Percentiles rank a stretch among this genome's conserved stretches.
These are phyloP conservation scores for Andrena trimmerana DNA, from an alignment of 2,888 invertebrate genomes.

Conservation along the genomic window DNA sequence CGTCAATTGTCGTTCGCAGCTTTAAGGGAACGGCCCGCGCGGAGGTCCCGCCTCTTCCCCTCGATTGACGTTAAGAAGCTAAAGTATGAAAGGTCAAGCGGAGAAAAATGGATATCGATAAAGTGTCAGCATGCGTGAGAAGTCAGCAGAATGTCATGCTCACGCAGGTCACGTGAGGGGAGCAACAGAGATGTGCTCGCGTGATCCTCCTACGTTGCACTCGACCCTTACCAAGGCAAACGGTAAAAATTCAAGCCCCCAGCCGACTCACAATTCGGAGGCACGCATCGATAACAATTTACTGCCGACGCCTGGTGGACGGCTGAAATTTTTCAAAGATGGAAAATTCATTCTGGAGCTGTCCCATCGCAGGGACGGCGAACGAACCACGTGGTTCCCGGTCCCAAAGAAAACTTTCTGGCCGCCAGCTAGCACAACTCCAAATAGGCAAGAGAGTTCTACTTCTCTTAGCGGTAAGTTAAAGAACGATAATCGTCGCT, in stretches of 20 bases:
- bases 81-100: constrained; percentile 84
- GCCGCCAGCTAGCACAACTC: constrained; percentile 91
- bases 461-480: constrained; percentile 92
- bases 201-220: constrained; percentile 83
- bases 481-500: neutral
- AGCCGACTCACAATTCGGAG: constrained; percentile 81
- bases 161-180: constrained; percentile 84
- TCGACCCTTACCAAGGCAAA: constrained; percentile 83
- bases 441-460: constrained; percentile 90
- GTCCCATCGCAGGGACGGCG: constrained; percentile 91
- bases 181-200: constrained; percentile 85
- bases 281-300: constrained; percentile 78
- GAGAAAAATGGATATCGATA: constrained; percentile 81
- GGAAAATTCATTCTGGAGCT: constrained; percentile 96
- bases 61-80: constrained; percentile 70
- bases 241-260: constrained; percentile 82
- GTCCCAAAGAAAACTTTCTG: constrained; percentile 95
- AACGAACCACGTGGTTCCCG: constrained; percentile 95
- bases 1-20: constrained; percentile 12
- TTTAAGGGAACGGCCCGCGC: constrained; percentile 46
- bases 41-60: constrained; percentile 39
- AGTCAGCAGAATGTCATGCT: constrained; percentile 84
- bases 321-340: constrained; percentile 94
- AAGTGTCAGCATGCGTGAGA: constrained; percentile 84
- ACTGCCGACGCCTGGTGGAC: constrained; percentile 88